These are phyloP conservation scores for Chitala chitala DNA, from an alignment of 2,113 vertebrate species.

Conservation along the genomic window DNA sequence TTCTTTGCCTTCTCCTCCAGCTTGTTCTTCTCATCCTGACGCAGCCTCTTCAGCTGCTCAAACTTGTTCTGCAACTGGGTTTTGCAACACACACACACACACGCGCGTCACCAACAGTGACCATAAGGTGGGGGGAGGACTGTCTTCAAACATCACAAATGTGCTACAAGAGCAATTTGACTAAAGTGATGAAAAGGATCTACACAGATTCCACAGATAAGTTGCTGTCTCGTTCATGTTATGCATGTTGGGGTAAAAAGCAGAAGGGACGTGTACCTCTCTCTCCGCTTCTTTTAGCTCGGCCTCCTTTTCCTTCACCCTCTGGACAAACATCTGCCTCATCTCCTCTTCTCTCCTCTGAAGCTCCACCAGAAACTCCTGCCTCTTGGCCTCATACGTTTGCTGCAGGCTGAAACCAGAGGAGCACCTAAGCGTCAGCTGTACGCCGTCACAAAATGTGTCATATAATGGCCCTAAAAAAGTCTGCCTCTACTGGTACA, in stretches of 20 bases:
- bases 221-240: not conserved
- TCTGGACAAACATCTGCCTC: conserved; percentile 84
- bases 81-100: conserved; percentile 33
- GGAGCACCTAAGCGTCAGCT: not conserved
- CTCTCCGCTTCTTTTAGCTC: conserved; percentile 81
- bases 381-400: conserved; percentile 79
- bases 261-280: conserved; percentile 56
- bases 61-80: conserved; percentile 65
- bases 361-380: conserved; percentile 76
- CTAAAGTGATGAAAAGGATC: not conserved
- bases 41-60: conserved; percentile 58
- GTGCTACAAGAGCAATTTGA: not conserved
- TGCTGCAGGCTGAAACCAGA: conserved; percentile 69
- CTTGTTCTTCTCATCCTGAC: conserved; percentile 61
- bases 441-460: not conserved
- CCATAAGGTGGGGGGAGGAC: conserved; percentile 45
- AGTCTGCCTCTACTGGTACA: not conserved
- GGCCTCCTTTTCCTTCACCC: conserved; percentile 81
- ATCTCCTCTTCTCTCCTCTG: conserved; percentile 82
- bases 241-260: not conserved
- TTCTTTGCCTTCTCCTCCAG: conserved; percentile 62
- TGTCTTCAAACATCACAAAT: not conserved
- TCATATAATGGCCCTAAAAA: not conserved
- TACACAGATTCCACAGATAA: too few relatives aligned
- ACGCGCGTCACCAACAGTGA: conserved; percentile 6